phyloP scores from a whole-genome alignment of 2,797 vertebrate species.

The Aeoliscus strigatus region DNA sequence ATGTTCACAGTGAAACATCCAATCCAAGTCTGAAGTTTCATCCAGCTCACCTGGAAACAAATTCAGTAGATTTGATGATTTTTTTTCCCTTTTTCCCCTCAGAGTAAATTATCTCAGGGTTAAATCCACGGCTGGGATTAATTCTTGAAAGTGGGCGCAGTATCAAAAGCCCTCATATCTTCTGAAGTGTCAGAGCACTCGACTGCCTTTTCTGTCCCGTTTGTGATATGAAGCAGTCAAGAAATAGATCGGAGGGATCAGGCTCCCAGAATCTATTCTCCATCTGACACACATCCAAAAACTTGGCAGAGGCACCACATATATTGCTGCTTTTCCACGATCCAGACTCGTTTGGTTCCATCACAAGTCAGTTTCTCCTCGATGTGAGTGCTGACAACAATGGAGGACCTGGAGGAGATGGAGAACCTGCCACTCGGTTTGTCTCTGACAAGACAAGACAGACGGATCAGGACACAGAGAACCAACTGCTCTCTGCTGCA shows the following conservation, averaged over 20 bases:
- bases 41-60: conserved; percentile 1
- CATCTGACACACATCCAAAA: conserved; percentile 38
- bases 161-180: conserved; percentile 46
- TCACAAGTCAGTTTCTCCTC: no score
- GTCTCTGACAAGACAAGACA: no score
- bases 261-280: conserved; percentile 44
- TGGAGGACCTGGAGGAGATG: no score
- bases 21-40: conserved; percentile 17
- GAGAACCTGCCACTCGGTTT: no score
- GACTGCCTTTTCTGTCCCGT: conserved; percentile 50
- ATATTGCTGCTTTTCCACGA: no score
- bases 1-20: conserved; percentile 1
- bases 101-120: conserved; percentile 27
- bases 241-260: conserved; percentile 59
- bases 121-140: conserved; percentile 42
- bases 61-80: conserved; percentile 17
- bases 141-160: conserved; percentile 27
- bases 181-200: conserved; percentile 52
- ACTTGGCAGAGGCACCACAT: no score
- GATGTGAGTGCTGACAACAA: no score
- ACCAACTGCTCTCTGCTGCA: no score
- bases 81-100: no score
- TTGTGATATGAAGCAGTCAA: conserved; percentile 38
- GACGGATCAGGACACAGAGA: no score
- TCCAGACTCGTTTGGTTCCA: no score